Conservation (phyloP, 2,797 vertebrate genomes). For the Diglossa cyanea region DNA sequence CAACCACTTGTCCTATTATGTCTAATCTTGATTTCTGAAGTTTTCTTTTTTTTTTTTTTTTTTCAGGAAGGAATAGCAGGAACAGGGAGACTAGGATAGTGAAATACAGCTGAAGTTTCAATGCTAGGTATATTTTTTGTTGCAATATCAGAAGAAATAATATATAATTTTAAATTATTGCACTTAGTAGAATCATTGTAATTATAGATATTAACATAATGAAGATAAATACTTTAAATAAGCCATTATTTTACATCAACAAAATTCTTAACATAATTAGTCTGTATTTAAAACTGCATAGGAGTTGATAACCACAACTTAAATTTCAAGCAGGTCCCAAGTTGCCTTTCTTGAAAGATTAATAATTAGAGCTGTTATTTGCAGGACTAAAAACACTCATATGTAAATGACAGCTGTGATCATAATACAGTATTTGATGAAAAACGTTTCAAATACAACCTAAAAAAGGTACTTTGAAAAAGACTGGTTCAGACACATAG, state of each 20-base stretch:
- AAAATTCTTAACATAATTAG: neutral
- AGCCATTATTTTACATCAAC: neutral
- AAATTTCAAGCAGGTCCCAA: neutral
- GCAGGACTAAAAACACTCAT: neutral
- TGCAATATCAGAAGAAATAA: neutral
- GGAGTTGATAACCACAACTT: neutral
- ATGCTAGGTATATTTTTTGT: neutral
- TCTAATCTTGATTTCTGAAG: neutral
- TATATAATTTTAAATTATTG: neutral
- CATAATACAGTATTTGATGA: neutral
- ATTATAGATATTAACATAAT: neutral
- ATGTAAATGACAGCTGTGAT: conserved; percentile 15
- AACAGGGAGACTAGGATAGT: neutral
- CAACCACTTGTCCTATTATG: neutral
- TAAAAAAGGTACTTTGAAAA: neutral
- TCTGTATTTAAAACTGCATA: neutral
- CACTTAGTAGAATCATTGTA: neutral
- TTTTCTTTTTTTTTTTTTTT: neutral
- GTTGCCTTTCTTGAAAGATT: neutral
- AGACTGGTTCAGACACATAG: neutral
- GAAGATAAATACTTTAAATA: neutral
- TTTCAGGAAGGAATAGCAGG: neutral
- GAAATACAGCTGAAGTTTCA: neutral
- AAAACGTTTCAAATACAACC: neutral
- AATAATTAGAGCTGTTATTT: conserved; percentile 25